A percentile compares a stretch with the other conserved stretches of the same genome.
These are phyloP conservation scores for Pseudolaguvia tuberculata DNA, from an alignment of 2,113 vertebrate species.

Conservation along the genomic window DNA sequence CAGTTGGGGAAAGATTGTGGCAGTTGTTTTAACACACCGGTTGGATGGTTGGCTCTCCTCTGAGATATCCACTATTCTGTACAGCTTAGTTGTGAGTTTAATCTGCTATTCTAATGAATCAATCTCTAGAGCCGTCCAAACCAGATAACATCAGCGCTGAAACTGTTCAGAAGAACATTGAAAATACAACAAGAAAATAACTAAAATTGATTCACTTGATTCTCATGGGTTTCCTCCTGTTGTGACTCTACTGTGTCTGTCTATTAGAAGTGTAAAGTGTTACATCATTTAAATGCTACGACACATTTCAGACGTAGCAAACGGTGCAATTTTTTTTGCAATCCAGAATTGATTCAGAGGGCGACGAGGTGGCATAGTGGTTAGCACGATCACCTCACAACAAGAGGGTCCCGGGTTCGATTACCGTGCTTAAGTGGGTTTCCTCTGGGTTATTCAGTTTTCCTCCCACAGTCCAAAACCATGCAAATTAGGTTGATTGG, in stretches of 20 bases:
- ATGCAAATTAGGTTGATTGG: no score
- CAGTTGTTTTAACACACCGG: background rate
- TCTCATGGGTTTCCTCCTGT: background rate
- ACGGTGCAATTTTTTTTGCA: background rate
- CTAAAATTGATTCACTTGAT: background rate
- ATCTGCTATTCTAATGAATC: slow-evolving; percentile 7
- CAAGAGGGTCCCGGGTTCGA: no score
- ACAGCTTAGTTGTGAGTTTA: background rate
- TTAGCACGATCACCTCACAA: no score
- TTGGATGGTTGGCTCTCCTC: background rate
- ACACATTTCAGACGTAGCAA: background rate
- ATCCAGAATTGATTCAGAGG: background rate
- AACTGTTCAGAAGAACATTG: background rate
- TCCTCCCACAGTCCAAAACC: no score
- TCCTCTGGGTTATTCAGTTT: no score
- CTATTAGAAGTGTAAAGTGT: background rate
- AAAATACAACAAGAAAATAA: background rate
- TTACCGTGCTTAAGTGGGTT: no score
- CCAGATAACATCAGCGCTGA: slow-evolving; percentile 6
- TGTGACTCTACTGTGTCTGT: background rate
- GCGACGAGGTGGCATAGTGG: no score
- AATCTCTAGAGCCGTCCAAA: background rate
- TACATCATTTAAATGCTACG: background rate
- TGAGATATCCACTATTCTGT: slow-evolving; percentile 2
- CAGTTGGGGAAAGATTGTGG: background rate